Evolutionary conservation across 2,888 invertebrate genomes (phyloP).

Genomic region (Stenotaenia linearis): DNA sequence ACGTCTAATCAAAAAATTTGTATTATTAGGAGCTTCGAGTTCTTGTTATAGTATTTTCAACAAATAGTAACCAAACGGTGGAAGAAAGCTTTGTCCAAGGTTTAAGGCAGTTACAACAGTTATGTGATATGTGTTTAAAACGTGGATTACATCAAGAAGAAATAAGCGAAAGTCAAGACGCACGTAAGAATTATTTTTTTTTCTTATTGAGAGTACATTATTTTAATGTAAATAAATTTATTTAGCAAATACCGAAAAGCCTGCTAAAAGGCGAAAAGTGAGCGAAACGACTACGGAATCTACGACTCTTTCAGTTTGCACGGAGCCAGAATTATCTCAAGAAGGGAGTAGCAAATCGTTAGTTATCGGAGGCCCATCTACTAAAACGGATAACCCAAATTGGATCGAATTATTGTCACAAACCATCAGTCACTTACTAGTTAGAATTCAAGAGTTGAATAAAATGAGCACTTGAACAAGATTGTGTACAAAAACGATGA

Average conservation of each 20-base stretch:
- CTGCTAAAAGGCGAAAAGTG: conserved; percentile 18
- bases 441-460: conserved; percentile 11
- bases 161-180: neutral
- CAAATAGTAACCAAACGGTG: neutral
- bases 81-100: neutral
- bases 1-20: neutral
- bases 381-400: neutral
- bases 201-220: neutral
- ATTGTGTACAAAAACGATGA: neutral
- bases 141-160: neutral
- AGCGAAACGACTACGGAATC: neutral
- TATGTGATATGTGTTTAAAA: neutral
- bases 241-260: neutral
- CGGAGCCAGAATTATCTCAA: neutral
- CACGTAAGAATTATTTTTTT: neutral
- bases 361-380: neutral
- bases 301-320: neutral
- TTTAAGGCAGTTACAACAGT: neutral
- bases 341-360: neutral
- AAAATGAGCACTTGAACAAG: neutral
- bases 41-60: neutral
- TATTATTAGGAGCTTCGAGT: conserved; percentile 24
- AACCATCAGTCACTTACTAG: neutral
- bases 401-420: conserved; percentile 8
- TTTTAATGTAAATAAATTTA: neutral